Conservation (phyloP, 1,140 invertebrate genomes). For the Eumaeus atala region DNA sequence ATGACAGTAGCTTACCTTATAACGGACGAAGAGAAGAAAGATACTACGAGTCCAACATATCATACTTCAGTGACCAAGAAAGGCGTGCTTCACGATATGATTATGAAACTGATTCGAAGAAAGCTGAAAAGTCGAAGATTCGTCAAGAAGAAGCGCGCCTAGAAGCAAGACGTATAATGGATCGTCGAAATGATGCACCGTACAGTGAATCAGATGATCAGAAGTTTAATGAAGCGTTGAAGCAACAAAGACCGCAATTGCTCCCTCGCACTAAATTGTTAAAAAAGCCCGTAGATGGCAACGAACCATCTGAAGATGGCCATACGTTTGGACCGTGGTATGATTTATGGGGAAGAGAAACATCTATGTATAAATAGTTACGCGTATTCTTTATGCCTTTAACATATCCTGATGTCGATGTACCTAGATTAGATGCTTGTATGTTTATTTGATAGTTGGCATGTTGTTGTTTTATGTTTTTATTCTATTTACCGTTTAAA, state of each 20-base stretch:
- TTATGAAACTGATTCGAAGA: slow-evolving; percentile 76
- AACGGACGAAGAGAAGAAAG: slow-evolving; percentile 69
- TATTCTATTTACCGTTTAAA: background rate
- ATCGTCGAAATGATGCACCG: slow-evolving; percentile 71
- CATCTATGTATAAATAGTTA: slow-evolving; percentile 61
- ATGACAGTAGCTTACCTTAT: slow-evolving; percentile 63
- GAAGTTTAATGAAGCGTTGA: slow-evolving; percentile 76
- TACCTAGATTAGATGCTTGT: slow-evolving; percentile 11
- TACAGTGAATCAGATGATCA: slow-evolving; percentile 78
- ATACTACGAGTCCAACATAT: slow-evolving; percentile 71
- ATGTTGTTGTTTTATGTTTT: slow-evolving; percentile 3
- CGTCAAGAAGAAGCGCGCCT: slow-evolving; percentile 68
- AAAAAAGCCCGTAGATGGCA: slow-evolving; percentile 64
- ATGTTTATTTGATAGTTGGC: slow-evolving; percentile 11
- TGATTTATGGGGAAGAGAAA: slow-evolving; percentile 84
- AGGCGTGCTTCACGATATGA: slow-evolving; percentile 74
- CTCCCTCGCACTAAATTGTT: slow-evolving; percentile 82
- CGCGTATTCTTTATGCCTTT: slow-evolving; percentile 31
- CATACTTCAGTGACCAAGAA: slow-evolving; percentile 70
- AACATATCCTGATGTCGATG: slow-evolving; percentile 3
- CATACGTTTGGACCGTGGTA: slow-evolving; percentile 90
- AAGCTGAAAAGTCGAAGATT: slow-evolving; percentile 70
- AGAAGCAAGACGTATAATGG: slow-evolving; percentile 63
- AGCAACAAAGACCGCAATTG: slow-evolving; percentile 76
- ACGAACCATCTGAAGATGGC: slow-evolving; percentile 75